Base-by-base conservation (phyloP, 2,113 vertebrate species). In the Hyperopisus bebe region DNA sequence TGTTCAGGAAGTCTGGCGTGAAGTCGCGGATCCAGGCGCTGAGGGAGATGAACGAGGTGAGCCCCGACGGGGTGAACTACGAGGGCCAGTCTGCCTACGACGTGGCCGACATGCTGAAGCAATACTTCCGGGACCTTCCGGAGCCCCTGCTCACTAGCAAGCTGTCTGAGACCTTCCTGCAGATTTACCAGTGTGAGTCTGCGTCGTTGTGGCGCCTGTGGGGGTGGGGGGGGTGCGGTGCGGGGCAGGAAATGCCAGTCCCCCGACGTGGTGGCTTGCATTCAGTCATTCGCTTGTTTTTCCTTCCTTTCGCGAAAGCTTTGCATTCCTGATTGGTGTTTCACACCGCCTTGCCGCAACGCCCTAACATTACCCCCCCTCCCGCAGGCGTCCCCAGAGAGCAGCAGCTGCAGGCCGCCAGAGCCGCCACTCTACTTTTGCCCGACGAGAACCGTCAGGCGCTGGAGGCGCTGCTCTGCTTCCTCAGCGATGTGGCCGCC, bases 71-170 rank as follows among this genome's bases (percentile, higher is more conserved):
- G 0, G 96, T 98, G 94, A 97, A 90, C 95, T 99, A 99, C 39
- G 98, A 99, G 88, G 97, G 98, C 91, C 98, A 99, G 80, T 99
- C 98, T 0, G 98, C 98, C 0, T 99, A 99, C 0, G 98, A 99
- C 6, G 98, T 99, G 42, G 98, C 98, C 0, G 98, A 99, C 93
- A 99, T 99, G 98, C 95, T 99, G 84, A 99, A 99, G 91, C 98
- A 99, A 91, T 99, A 99, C 92, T 99, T 99, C 94, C 95, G 98
- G 90, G 98, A 99, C 92, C 95, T 99, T 51, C 98, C 98, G 0
- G 98, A 99, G 86, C 98, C 98, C 2, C 97, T 99, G 55, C 96
- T 99, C 92, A 99, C 98, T 8, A 98, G 95, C 94, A 99, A 99
- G 90, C 96, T 99, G 11, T 97, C 98, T 2, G 98, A 99, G 92